Conservation (phyloP, 2,888 invertebrate species). For the Galerucella calmariensis region DNA sequence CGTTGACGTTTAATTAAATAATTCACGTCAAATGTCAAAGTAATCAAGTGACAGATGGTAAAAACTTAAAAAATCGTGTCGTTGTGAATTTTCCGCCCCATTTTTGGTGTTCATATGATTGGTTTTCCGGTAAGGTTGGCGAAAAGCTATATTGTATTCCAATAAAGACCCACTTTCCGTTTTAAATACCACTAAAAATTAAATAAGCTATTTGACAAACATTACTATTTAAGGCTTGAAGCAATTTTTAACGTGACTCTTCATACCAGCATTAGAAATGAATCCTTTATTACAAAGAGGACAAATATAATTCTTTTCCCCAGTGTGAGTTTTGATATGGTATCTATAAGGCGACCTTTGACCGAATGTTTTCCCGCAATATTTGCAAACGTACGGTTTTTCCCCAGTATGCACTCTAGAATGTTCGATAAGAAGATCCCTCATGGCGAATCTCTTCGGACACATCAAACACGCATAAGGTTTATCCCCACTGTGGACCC, state of each 20-base stretch:
- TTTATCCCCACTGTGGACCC: conserved; percentile 64
- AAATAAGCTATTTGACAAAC: too few relatives aligned
- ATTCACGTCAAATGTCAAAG: too few relatives aligned
- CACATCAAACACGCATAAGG: conserved; percentile 62
- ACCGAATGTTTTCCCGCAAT: conserved; percentile 64
- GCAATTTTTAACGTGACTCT: conserved; percentile 59
- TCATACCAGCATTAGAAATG: conserved; percentile 59
- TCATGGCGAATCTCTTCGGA: conserved; percentile 67
- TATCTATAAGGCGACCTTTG: conserved; percentile 71
- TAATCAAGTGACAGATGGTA: too few relatives aligned
- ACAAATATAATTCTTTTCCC: conserved; percentile 70
- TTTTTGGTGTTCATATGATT: too few relatives aligned
- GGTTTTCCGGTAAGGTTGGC: too few relatives aligned
- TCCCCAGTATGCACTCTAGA: conserved; percentile 55
- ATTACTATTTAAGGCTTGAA: conserved; percentile 47
- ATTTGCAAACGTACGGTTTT: conserved; percentile 61
- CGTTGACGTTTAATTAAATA: too few relatives aligned
- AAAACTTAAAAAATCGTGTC: too few relatives aligned
- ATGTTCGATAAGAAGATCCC: conserved; percentile 61
- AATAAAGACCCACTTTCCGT: neutral
- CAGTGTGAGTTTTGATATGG: conserved; percentile 72
- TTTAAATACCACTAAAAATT: too few relatives aligned
- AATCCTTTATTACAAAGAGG: conserved; percentile 59
- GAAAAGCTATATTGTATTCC: too few relatives aligned
- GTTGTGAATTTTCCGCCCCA: too few relatives aligned